Percentiles rank a stretch among this genome's conserved stretches.
Conservation (phyloP, 2,113 vertebrate species). For the Rutilus rutilus region DNA sequence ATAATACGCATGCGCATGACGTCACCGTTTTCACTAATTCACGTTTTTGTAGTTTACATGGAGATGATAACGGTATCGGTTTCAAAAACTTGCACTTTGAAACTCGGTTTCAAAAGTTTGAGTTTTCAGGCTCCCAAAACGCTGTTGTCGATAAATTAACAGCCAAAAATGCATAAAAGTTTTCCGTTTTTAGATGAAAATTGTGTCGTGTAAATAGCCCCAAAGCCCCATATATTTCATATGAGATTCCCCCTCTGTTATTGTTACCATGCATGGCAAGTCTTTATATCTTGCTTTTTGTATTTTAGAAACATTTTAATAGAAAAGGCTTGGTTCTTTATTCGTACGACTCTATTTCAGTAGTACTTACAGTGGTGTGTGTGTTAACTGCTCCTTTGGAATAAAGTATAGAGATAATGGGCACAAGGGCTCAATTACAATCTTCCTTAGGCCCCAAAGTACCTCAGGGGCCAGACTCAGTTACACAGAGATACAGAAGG, state of each 20-base stretch:
- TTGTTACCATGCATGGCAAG: neutral
- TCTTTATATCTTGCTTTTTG: neutral
- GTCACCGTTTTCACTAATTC: no score
- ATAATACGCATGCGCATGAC: no score
- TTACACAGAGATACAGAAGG: slow-evolving; percentile 26
- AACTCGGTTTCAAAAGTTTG: no score
- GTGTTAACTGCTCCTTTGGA: neutral
- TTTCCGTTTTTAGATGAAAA: no score
- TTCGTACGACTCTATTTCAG: neutral
- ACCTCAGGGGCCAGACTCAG: slow-evolving; percentile 14
- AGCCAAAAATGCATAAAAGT: no score
- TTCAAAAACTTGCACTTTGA: no score
- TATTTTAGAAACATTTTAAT: neutral
- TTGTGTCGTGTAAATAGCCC: no score
- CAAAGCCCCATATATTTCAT: neutral
- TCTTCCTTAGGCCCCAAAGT: slow-evolving; percentile 6
- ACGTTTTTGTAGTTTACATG: no score
- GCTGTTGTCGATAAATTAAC: no score
- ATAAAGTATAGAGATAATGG: slow-evolving; percentile 12
- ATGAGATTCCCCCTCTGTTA: neutral
- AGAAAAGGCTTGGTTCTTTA: no score
- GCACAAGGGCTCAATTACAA: slow-evolving; percentile 27
- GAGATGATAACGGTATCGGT: no score
- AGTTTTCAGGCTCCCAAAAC: no score
- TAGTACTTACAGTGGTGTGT: neutral